These are phyloP conservation scores for Leptopilina boulardi DNA, from an alignment of 1,140 invertebrate species.

Conservation along the genomic window DNA sequence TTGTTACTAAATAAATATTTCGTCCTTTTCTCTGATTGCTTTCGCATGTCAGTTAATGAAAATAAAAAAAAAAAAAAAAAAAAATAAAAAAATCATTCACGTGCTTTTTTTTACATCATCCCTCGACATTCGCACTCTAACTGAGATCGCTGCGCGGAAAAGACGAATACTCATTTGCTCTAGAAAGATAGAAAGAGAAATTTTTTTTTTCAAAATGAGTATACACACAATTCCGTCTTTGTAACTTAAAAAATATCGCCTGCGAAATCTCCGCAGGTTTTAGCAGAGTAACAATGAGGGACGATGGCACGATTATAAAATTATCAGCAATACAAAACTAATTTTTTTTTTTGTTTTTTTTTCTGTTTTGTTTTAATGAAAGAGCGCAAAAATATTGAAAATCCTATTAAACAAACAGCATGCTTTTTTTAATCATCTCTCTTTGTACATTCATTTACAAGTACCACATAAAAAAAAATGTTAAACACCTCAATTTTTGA, in stretches of 20 bases:
- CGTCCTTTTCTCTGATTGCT: slow-evolving; percentile 26
- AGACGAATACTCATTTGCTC: slow-evolving; percentile 36
- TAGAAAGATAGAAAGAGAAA: too few relatives aligned
- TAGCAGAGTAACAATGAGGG: slow-evolving; percentile 65
- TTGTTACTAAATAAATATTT: slow-evolving; percentile 34
- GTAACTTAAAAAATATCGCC: slow-evolving; percentile 67
- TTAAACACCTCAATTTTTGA: neutral
- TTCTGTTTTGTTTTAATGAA: too few relatives aligned
- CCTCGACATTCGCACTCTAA: slow-evolving; percentile 60
- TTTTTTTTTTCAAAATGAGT: neutral
- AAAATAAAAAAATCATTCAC: neutral
- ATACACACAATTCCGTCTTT: slow-evolving; percentile 41
- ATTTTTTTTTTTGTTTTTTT: too few relatives aligned
- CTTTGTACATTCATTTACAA: slow-evolving; percentile 32
- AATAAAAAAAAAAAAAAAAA: slow-evolving; percentile 21
- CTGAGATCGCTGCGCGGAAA: slow-evolving; percentile 58
- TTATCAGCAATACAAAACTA: slow-evolving; percentile 35
- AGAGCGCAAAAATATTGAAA: neutral
- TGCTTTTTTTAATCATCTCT: slow-evolving; percentile 22
- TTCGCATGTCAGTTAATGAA: slow-evolving; percentile 14
- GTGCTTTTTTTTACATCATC: slow-evolving; percentile 44
- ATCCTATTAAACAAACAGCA: slow-evolving; percentile 6
- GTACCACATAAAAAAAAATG: neutral
- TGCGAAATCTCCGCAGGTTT: slow-evolving; percentile 68
- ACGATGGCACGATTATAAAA: slow-evolving; percentile 49